Evolutionary conservation across 2,888 invertebrate species (phyloP).

Genomic region (Biston stratarius): DNA sequence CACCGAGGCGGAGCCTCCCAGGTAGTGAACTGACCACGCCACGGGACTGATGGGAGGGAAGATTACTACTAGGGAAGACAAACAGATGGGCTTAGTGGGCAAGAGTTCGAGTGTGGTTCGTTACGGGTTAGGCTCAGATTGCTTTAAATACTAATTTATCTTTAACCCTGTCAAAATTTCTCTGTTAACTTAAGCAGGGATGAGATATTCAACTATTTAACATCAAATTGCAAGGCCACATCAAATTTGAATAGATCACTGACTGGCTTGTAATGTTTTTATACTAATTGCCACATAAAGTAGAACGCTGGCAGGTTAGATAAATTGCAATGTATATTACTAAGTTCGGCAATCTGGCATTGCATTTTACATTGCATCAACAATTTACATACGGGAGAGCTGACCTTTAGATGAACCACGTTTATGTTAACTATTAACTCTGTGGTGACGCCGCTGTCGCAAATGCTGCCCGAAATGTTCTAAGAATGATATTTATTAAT

Average conservation of each 20-base stretch:
- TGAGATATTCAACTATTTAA: no score
- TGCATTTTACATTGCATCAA: no score
- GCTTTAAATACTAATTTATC: neutral
- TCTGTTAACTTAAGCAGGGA: neutral
- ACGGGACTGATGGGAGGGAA: neutral
- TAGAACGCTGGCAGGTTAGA: no score
- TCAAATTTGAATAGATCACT: no score
- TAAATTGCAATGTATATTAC: no score
- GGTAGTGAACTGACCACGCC: conserved; percentile 63
- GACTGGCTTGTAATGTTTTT: no score
- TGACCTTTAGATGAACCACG: neutral
- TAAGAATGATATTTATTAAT: neutral
- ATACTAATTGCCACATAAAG: no score
- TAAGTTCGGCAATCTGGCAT: no score
- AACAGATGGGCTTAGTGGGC: neutral
- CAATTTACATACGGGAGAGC: no score
- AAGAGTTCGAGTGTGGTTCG: neutral
- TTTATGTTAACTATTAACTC: neutral
- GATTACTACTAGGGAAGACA: neutral
- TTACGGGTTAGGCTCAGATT: neutral
- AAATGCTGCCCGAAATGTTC: no score
- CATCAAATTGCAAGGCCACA: no score
- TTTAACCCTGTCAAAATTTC: neutral
- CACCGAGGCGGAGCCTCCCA: conserved; percentile 87
- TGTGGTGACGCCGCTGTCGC: neutral